Conservation (phyloP, 2,113 vertebrate species). For the zebrafish (Danio rerio) region DNA sequence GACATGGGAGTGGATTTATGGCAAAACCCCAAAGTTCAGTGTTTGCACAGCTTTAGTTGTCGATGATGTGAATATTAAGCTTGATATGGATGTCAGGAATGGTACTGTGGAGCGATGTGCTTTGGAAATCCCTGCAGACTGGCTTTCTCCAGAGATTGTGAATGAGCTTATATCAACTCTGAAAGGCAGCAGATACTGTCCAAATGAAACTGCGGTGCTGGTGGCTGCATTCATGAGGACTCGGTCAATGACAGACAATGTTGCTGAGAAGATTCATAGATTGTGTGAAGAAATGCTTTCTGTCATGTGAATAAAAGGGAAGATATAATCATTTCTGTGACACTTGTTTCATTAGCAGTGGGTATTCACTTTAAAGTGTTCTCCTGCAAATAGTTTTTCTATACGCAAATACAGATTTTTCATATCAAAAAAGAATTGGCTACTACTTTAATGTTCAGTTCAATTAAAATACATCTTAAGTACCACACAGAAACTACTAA, state of each 20-base stretch:
- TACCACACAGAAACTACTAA: neutral
- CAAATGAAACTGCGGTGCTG: constrained; percentile 60
- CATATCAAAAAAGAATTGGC: neutral
- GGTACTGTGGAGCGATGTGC: constrained; percentile 82
- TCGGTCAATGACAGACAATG: constrained; percentile 64
- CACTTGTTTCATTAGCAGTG: neutral
- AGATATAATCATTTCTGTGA: neutral
- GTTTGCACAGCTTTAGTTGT: constrained; percentile 76
- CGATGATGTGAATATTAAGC: constrained; percentile 67
- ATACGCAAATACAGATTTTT: neutral
- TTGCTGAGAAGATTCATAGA: constrained; percentile 73
- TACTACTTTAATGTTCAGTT: neutral
- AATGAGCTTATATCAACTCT: constrained; percentile 73
- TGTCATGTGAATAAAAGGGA: constrained; percentile 79
- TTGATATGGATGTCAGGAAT: constrained; percentile 82
- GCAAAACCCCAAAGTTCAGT: constrained; percentile 89
- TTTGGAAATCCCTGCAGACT: constrained; percentile 75
- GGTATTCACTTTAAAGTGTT: neutral
- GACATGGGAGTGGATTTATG: constrained; percentile 93
- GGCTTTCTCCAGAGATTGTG: constrained; percentile 79
- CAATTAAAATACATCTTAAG: neutral
- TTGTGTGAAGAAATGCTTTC: constrained; percentile 81
- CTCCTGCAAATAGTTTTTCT: no score
- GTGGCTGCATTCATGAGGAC: constrained; percentile 67
- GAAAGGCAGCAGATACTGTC: constrained; percentile 84